A percentile compares a stretch with the other conserved stretches of the same genome.
Conservation (phyloP, 2,888 invertebrate genomes). For the Caenorhabditis angaria region DNA sequence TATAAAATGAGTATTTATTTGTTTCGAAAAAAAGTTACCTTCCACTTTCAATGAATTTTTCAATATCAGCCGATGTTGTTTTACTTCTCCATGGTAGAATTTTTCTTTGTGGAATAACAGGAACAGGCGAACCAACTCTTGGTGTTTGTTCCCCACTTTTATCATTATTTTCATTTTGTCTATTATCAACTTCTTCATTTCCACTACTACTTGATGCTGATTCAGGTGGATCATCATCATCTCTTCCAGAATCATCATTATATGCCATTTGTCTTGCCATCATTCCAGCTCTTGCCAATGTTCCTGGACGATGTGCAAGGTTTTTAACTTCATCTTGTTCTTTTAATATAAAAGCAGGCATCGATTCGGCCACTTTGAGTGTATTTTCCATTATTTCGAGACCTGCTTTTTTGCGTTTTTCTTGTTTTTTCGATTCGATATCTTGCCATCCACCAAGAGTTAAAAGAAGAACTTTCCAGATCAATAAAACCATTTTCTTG, state of each 20-base stretch:
- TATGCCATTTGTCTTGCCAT: slow-evolving; percentile 53
- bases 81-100: slow-evolving; percentile 61
- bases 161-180: slow-evolving; percentile 12
- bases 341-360: slow-evolving; percentile 37
- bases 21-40: slow-evolving; percentile 31
- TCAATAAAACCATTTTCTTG: slow-evolving; percentile 91
- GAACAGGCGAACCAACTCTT: slow-evolving; percentile 56
- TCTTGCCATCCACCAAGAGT: slow-evolving; percentile 87
- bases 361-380: slow-evolving; percentile 84
- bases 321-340: slow-evolving; percentile 39
- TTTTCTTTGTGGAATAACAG: slow-evolving; percentile 41
- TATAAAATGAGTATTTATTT: neutral
- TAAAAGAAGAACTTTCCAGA: slow-evolving; percentile 94
- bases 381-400: slow-evolving; percentile 89
- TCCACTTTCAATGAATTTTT: slow-evolving; percentile 61
- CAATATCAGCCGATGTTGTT: slow-evolving; percentile 60
- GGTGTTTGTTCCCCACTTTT: slow-evolving; percentile 61
- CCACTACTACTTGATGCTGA: neutral
- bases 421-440: slow-evolving; percentile 78
- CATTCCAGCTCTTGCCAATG: slow-evolving; percentile 38
- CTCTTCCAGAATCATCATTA: slow-evolving; percentile 39
- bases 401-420: slow-evolving; percentile 43
- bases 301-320: slow-evolving; percentile 29
- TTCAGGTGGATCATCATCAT: slow-evolving; percentile 30
- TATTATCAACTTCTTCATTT: neutral